Evolutionary conservation across 2,888 invertebrate genomes (phyloP).

Genomic region (Trachelus iudaicus): DNA sequence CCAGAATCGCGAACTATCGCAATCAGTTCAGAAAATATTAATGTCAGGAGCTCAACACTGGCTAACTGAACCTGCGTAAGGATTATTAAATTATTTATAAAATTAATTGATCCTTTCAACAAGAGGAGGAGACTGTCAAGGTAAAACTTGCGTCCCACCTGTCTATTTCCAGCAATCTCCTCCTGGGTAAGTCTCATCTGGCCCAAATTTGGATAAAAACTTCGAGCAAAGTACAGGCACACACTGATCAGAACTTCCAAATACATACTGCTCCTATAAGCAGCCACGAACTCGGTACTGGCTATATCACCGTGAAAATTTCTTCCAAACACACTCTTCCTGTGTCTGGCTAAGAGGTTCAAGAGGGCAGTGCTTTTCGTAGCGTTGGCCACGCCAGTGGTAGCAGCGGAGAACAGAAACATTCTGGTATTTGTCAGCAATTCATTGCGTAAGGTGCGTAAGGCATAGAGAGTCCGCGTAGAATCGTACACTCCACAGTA

Average conservation of each 20-base stretch:
- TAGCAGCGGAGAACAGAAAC: conserved; percentile 80
- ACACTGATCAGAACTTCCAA: conserved; percentile 81
- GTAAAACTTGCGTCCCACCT: conserved; percentile 45
- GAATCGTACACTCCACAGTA: conserved; percentile 85
- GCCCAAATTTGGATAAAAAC: conserved; percentile 80
- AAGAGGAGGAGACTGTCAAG: not conserved
- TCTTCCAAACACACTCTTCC: conserved; percentile 81
- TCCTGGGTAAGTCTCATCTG: conserved; percentile 74
- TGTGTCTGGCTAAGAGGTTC: conserved; percentile 77
- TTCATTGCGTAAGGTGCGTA: conserved; percentile 80
- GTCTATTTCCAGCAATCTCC: conserved; percentile 80
- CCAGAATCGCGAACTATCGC: conserved; percentile 81
- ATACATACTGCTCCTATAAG: conserved; percentile 82
- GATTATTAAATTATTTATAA: conserved; percentile 10
- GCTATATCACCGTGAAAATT: conserved; percentile 74
- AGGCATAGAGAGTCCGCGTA: conserved; percentile 77
- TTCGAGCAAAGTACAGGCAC: conserved; percentile 83
- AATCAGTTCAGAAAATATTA: conserved; percentile 79
- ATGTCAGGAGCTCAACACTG: conserved; percentile 78
- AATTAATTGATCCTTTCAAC: not conserved
- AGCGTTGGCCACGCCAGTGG: conserved; percentile 74
- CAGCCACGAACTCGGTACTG: conserved; percentile 74
- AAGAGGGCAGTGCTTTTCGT: conserved; percentile 70
- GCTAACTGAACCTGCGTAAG: conserved; percentile 75
- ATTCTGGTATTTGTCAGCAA: conserved; percentile 77